Evolutionary conservation across 2,888 invertebrate genomes (phyloP), one percentile per base, ranked within the genome.

Genomic region (Drosophila yooni): DNA sequence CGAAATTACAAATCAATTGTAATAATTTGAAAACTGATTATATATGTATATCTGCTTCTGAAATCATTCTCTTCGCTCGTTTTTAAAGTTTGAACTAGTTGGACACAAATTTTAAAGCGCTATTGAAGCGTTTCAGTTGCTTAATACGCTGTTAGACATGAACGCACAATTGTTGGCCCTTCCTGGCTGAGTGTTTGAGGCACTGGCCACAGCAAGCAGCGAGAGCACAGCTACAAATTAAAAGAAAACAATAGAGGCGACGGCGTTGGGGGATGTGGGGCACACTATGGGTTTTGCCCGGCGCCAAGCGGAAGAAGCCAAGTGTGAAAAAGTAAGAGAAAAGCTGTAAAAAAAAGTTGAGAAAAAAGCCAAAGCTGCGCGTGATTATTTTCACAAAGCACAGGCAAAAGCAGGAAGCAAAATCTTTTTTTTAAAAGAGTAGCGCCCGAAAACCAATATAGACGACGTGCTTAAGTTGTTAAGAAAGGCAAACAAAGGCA

Each of bases 401-500:
- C 79, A 76, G 76, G 66, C 67, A 59, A 54, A 76, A 79, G 79
- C 88, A 85, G 85, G 88, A 88, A 85, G 83, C 67, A 58, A 68
- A 79, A 79, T 78, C 79, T 68, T 74, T 78, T 69, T 75, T 78
- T 70, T 64, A 59, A 74, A 70, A 76, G 73, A 75, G 75, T 76
- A 78, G 67, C 78, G 86, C 79, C 77, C 81, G 79, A 88, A 88
- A 87, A 88, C 86, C 89, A 87, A 87, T 87, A 87, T 82, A 79
- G 82, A 84, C 83, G 87, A 89, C 87, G 87, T 88, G 87, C 89
- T 89, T 84, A 88, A 88, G 87, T 88, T 88, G 87, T 89, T 89
- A 87, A 89, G 87, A 88, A 89, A 79, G 75, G 76, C 88, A 88
- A 86, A 83, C 86, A 88, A 88, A 86, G 73, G 79, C 76, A 54